phyloP scores from a whole-genome alignment of 1,140 invertebrate genomes.

The Drosophila ananassae region DNA sequence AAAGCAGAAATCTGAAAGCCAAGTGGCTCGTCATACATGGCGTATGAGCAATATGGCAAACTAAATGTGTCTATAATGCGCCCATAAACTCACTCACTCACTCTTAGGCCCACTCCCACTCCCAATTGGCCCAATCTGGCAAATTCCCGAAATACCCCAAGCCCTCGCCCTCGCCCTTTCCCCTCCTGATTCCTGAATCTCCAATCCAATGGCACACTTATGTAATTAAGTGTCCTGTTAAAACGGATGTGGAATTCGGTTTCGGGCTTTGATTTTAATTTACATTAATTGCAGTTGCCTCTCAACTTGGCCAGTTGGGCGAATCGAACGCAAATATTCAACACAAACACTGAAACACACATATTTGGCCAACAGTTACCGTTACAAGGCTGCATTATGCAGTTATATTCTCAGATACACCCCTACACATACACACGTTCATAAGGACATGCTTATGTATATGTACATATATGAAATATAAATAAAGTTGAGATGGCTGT shows the following conservation, averaged over 20 bases:
- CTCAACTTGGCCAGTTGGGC: slow-evolving; percentile 26
- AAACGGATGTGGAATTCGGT: slow-evolving; percentile 78
- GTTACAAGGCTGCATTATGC: background rate
- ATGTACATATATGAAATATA: background rate
- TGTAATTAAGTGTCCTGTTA: slow-evolving; percentile 76
- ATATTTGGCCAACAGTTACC: background rate
- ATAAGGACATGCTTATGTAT: too few species aligned
- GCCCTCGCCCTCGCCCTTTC: background rate
- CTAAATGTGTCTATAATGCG: slow-evolving; percentile 52
- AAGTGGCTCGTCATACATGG: slow-evolving; percentile 47
- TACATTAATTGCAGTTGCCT: slow-evolving; percentile 74
- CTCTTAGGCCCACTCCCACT: background rate
- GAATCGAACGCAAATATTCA: slow-evolving; percentile 18
- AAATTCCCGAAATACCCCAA: background rate
- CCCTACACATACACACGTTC: background rate
- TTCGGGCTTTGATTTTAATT: slow-evolving; percentile 77
- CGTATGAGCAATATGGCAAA: slow-evolving; percentile 71
- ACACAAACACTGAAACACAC: background rate
- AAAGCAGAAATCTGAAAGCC: slow-evolving; percentile 10
- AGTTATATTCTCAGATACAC: background rate
- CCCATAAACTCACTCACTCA: slow-evolving; percentile 8
- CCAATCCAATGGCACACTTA: slow-evolving; percentile 60
- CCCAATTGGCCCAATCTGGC: background rate
- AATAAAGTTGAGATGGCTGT: background rate
- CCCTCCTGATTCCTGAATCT: background rate